These are phyloP conservation scores for Aspiorhynchus laticeps DNA, from an alignment of 2,113 vertebrate genomes.

Conservation along the genomic window DNA sequence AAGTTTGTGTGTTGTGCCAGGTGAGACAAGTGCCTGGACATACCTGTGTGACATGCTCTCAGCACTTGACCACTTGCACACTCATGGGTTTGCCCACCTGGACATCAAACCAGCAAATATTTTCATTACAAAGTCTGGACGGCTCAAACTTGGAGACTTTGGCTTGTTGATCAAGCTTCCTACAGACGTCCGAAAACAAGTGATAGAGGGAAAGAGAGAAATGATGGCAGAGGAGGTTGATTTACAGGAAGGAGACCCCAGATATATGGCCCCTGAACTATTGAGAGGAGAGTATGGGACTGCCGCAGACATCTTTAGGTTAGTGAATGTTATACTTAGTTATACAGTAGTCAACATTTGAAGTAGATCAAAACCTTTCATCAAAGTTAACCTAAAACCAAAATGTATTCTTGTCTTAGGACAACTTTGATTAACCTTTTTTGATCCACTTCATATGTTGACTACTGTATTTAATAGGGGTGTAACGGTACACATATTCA, in stretches of 20 bases:
- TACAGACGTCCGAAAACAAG: not conserved
- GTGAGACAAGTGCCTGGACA: conserved; percentile 79
- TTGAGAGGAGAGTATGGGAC: conserved; percentile 81
- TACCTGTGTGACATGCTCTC: conserved; percentile 85
- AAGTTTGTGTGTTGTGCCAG: conserved; percentile 59
- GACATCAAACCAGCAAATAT: conserved; percentile 91
- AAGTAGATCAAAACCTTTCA: too few relatives aligned
- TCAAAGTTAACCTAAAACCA: too few relatives aligned
- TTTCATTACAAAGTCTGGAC: conserved; percentile 81
- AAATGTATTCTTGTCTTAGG: too few relatives aligned
- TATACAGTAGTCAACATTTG: too few relatives aligned
- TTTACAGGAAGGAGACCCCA: conserved; percentile 87
- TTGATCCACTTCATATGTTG: too few relatives aligned
- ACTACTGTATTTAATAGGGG: too few relatives aligned
- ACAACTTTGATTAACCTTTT: too few relatives aligned
- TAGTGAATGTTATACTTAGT: not conserved
- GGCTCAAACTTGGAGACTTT: conserved; percentile 89
- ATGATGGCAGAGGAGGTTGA: conserved; percentile 67
- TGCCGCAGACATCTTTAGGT: conserved; percentile 91
- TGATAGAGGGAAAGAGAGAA: conserved; percentile 64
- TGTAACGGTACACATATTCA: too few relatives aligned
- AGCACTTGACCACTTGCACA: conserved; percentile 83
- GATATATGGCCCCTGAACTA: conserved; percentile 91
- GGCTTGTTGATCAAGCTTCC: conserved; percentile 82
- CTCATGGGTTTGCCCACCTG: conserved; percentile 81